Base-by-base conservation (phyloP, 1,140 invertebrate species). In the Cyrtorhinus lividipennis region DNA sequence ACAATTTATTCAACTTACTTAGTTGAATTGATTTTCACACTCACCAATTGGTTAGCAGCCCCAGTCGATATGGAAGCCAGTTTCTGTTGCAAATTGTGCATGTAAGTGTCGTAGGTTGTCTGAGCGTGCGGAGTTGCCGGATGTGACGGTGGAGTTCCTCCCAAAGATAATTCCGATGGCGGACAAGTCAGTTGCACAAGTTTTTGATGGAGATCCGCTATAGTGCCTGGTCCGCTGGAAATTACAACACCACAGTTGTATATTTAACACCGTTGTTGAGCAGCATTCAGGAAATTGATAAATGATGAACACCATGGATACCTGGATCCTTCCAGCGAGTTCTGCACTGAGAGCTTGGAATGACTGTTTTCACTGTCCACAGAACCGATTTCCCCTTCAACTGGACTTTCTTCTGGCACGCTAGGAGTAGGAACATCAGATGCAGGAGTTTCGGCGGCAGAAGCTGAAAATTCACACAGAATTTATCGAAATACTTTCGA, bases 31-130 rank as follows among this genome's bases (percentile, higher is more conserved):
- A n/a, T n/a, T n/a, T n/a, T n/a, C n/a, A n/a, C n/a, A n/a, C 48
- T 53, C 18, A 53, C 48, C 48, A 53, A 53, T 20, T 53, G 48
- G 48, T 53, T 12, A 20, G 48, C 48, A 53, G 48, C 48, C 18
- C 48, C 48, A 22, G 48, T 10, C 20, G 76, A 75, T 30, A 80
- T 78, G 24, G 77, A 78, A 18, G 78, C 77, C 12, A 82, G 64
- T 69, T 81, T 81, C 57, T 83, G 80, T 64, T 83, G 81, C 8
- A 83, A 72, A 65, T 73, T 77, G 67, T 79, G 75, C 73, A 82
- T 77, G 56, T 82, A 80, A 0, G 73, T 69, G 57, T 82, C 80
- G 65, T 81, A 78, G 15, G 69, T 70, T 59, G 76, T 76, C 57
- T 74, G 72, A 24, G 71, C 69, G 65, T 80, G 76, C 3, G 81